These are phyloP conservation scores for Chiridota heheva DNA, from an alignment of 35 echinoderm and acorn worm genomes.

Conservation along the genomic window DNA sequence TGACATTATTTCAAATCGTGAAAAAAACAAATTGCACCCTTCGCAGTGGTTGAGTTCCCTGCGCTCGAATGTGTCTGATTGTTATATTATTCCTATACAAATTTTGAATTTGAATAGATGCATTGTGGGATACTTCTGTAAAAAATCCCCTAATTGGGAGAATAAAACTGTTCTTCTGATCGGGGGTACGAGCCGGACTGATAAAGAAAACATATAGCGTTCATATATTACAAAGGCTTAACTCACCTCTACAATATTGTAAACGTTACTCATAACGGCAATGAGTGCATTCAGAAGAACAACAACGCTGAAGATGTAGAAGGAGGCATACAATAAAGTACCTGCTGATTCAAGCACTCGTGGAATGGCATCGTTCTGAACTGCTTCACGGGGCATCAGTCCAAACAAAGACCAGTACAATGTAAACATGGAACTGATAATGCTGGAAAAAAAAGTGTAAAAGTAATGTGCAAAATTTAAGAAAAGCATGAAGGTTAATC, in stretches of 20 bases:
- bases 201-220: no score
- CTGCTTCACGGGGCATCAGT: slow-evolving; percentile 37
- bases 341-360: slow-evolving; percentile 45
- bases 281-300: slow-evolving; percentile 83
- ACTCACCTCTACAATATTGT: slow-evolving; percentile 66
- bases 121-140: no score
- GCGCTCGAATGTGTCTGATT: no score
- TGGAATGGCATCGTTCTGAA: slow-evolving; percentile 40
- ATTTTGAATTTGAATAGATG: no score
- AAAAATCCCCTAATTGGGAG: no score
- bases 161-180: no score
- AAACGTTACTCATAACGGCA: slow-evolving; percentile 78
- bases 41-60: no score
- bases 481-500: background rate
- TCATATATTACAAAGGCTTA: no score
- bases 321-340: slow-evolving; percentile 52
- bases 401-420: slow-evolving; percentile 81
- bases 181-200: no score
- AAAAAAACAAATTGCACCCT: no score
- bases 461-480: background rate
- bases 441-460: slow-evolving; percentile 18
- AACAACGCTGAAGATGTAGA: slow-evolving; percentile 58
- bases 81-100: no score
- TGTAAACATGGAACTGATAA: slow-evolving; percentile 22
- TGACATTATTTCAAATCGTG: no score